Evolutionary conservation across 2,797 vertebrate species (phyloP), one percentile per base, ranked within the genome.

Genomic region (Champsocephalus gunnari): DNA sequence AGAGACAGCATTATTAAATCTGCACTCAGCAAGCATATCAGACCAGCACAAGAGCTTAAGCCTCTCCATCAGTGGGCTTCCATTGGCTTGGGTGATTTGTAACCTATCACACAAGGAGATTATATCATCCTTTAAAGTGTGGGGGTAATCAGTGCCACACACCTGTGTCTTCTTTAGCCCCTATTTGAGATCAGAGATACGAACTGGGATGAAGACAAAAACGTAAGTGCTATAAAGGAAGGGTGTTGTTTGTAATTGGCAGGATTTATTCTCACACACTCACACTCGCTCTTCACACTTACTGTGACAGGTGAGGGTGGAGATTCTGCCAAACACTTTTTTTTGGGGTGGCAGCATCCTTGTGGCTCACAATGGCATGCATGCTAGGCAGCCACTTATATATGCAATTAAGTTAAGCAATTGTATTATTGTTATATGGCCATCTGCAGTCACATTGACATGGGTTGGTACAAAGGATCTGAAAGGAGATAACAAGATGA

Each of bases 51-150:
- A 92, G 88, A 88, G 85, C 85, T 92, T 91, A 92, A 91, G 89
- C 89, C 92, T 89, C 87, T 89, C 89, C 83, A 91, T 90, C 92
- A 85, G 81, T 83, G 87, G 86, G 84, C 82, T 49, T 89, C 81
- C 78, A 74, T 77, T 81, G 81, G 87, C 80, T 89, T 61, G 85
- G 83, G 66, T 95, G 95, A 94, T 95, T 95, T 96, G 95, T 95
- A 96, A 96, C 95, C 95, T 95, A 96, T 96, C 95, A 96, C 94
- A 96, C 94, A 91, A 95, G 92, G 94, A 96, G 94, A 96, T 95
- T 95, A 95, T 96, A 96, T 92, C 94, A 94, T 93, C 94, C 76
- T 79, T 95, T 94, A 93, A 94, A 96, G 96, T 95, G 95, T 91
- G 85, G 89, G 88, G 93, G 94, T 95, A 96, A 97, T 97, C 96